Conservation (phyloP, 2,113 vertebrate genomes). For the Platysteira castanea region DNA sequence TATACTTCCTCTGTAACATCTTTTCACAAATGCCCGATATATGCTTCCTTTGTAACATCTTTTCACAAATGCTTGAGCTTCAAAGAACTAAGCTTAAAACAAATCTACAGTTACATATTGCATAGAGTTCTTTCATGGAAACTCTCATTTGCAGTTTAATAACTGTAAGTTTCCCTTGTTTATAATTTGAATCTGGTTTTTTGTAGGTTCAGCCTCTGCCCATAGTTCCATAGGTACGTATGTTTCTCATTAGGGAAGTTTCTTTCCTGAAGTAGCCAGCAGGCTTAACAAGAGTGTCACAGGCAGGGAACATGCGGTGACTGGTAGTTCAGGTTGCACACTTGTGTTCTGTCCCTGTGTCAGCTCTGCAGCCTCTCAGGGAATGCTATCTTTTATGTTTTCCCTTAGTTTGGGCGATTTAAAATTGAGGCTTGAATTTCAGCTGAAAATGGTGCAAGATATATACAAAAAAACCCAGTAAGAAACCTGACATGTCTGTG, state of each 20-base stretch:
- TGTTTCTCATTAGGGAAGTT: background rate
- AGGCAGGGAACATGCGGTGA: fast-evolving
- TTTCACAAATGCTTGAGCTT: background rate
- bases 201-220: background rate
- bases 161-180: background rate
- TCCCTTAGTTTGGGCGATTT: background rate
- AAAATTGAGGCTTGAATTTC: background rate
- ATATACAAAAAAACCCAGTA: background rate
- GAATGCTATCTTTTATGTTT: background rate
- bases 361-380: background rate
- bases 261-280: background rate
- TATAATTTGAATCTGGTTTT: background rate
- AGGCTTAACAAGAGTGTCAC: background rate
- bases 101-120: background rate
- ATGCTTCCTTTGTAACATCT: background rate
- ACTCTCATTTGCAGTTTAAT: background rate
- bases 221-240: background rate
- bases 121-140: background rate
- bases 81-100: background rate
- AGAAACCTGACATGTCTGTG: fast-evolving
- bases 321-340: background rate
- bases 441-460: background rate
- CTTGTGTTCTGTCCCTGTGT: background rate
- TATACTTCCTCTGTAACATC: background rate
- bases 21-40: background rate